These are phyloP conservation scores for Drosophila tropicalis DNA, from an alignment of 1,140 invertebrate genomes.

Conservation along the genomic window DNA sequence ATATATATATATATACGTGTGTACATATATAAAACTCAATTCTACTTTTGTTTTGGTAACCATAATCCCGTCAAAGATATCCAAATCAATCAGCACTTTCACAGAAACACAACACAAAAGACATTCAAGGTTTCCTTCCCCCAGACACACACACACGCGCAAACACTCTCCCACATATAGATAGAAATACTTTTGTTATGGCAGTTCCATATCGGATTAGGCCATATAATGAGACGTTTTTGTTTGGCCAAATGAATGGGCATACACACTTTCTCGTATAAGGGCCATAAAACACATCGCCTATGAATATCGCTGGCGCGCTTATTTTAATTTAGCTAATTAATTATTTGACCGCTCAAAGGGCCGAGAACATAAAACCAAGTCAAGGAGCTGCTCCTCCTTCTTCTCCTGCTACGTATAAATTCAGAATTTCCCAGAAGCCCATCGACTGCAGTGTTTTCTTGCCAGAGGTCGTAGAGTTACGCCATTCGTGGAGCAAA, in stretches of 20 bases:
- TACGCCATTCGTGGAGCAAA: slow-evolving; percentile 6
- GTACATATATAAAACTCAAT: not conserved
- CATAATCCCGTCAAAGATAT: slow-evolving; percentile 59
- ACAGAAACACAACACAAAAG: not conserved
- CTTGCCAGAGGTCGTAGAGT: not conserved
- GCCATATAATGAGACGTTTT: slow-evolving; percentile 25
- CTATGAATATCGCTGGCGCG: slow-evolving; percentile 29
- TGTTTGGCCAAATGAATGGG: slow-evolving; percentile 1
- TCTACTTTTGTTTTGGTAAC: not conserved
- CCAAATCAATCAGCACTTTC: slow-evolving; percentile 58
- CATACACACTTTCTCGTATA: slow-evolving; percentile 12
- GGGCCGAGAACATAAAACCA: slow-evolving; percentile 53
- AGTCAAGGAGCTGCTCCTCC: slow-evolving; percentile 6
- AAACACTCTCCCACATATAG: not conserved
- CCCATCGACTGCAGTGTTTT: slow-evolving; percentile 45
- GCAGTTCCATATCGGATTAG: slow-evolving; percentile 41
- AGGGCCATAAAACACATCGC: slow-evolving; percentile 62
- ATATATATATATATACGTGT: not conserved
- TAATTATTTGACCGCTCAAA: slow-evolving; percentile 53
- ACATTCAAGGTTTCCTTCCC: slow-evolving; percentile 8
- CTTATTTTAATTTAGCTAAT: slow-evolving; percentile 53
- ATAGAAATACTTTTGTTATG: slow-evolving; percentile 21
- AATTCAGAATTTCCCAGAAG: slow-evolving; percentile 21
- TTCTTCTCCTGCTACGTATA: not conserved
- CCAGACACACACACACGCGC: not conserved